Evolutionary conservation across 53 echinoderm and acorn worm genomes (phyloP).

Genomic region (Echinarachnius parma): DNA sequence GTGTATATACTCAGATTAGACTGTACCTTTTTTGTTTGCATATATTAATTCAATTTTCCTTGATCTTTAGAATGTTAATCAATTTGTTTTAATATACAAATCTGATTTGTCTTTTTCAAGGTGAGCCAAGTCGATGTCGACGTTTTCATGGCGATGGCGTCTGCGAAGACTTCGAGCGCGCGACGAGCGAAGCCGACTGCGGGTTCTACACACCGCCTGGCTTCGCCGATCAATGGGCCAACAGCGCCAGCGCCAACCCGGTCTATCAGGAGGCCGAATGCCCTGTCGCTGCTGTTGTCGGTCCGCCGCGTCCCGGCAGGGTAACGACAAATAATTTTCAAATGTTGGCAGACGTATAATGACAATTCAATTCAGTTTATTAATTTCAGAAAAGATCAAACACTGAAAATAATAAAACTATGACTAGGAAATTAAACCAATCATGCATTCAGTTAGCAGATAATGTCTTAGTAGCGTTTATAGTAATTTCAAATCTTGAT

Average conservation of each 20-base stretch:
- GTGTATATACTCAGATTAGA: too few species aligned
- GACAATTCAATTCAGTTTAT: neutral
- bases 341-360: neutral
- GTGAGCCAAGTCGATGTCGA: conserved; percentile 73
- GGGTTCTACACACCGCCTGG: conserved; percentile 73
- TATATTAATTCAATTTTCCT: too few species aligned
- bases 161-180: conserved; percentile 65
- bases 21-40: too few species aligned
- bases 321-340: conserved; percentile 26
- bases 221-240: conserved; percentile 80
- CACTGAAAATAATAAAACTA: neutral
- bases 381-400: neutral
- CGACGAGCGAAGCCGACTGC: conserved; percentile 55
- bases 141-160: conserved; percentile 55
- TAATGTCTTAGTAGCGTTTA: neutral
- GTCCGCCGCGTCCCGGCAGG: conserved; percentile 42
- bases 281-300: conserved; percentile 49
- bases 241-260: conserved; percentile 68
- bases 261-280: conserved; percentile 50
- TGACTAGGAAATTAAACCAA: neutral
- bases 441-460: neutral
- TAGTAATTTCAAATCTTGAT: too few species aligned
- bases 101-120: too few species aligned
- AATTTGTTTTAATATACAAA: too few species aligned
- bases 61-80: too few species aligned